A percentile compares a stretch with the other conserved stretches of the same genome.
Conservation (phyloP, 30 jellyfish, hydroid and myxozoan genomes). For the Cassiopea xamachana region DNA sequence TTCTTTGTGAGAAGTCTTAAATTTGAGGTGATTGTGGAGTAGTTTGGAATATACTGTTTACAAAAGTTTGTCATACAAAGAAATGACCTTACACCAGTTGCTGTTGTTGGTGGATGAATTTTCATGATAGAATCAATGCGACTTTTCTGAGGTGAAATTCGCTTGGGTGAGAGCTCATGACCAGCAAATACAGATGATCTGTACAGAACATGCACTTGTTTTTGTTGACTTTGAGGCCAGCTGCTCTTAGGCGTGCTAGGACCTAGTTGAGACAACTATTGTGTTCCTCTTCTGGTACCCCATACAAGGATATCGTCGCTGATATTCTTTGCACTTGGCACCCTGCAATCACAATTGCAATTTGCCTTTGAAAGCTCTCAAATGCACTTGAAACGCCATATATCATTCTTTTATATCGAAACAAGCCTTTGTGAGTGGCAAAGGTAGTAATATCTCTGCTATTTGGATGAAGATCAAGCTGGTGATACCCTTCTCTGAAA, state of each 20-base stretch:
- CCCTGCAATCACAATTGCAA: constrained; percentile 25
- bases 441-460: constrained; percentile 52
- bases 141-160: constrained; percentile 24
- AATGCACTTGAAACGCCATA: constrained; percentile 26
- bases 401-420: constrained; percentile 43
- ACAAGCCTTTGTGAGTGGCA: constrained; percentile 56
- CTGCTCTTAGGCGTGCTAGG: neutral
- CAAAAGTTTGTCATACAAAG: constrained; percentile 27
- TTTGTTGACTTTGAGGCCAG: constrained; percentile 9
- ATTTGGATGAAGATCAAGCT: constrained; percentile 36
- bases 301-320: constrained; percentile 56
- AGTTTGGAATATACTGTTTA: constrained; percentile 14
- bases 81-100: constrained; percentile 38
- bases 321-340: constrained; percentile 40
- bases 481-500: neutral
- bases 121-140: constrained; percentile 7
- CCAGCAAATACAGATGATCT: constrained; percentile 9
- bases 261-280: constrained; percentile 22
- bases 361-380: constrained; percentile 42
- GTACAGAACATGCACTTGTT: constrained; percentile 4
- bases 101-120: constrained; percentile 27
- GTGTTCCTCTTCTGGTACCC: constrained; percentile 41
- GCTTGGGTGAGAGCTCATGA: constrained; percentile 21
- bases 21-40: constrained; percentile 5
- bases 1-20: neutral